Evolutionary conservation across 1,140 invertebrate species (phyloP).

Genomic region (Scaptomyza graminum): DNA sequence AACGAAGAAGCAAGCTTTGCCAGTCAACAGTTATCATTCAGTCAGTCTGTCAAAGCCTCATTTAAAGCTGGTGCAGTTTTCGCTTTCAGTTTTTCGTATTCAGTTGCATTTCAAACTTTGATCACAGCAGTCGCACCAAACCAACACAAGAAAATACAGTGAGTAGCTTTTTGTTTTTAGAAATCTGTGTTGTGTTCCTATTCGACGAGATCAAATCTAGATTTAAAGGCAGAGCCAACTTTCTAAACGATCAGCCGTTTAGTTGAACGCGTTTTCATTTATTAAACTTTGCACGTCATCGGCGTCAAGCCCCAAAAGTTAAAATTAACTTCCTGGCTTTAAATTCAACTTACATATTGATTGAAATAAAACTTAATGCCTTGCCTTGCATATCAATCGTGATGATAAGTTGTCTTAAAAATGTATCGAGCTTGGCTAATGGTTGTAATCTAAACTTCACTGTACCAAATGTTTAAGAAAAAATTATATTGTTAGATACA

Average conservation of each 20-base stretch:
- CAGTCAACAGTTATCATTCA: conserved; percentile 4
- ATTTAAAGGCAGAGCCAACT: conserved; percentile 5
- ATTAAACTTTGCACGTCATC: conserved; percentile 8
- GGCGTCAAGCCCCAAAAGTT: conserved; percentile 13
- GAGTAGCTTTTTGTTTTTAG: conserved; percentile 2
- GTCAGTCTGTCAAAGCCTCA: conserved; percentile 31
- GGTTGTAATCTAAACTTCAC: neutral
- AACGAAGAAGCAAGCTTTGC: neutral
- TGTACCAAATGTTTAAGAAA: too few species aligned
- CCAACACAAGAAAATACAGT: neutral
- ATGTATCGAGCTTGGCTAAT: neutral
- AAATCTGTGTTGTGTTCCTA: neutral
- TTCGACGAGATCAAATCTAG: neutral
- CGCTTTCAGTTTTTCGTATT: conserved; percentile 47
- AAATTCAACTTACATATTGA: neutral
- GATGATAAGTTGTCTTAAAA: neutral
- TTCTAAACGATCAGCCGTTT: conserved; percentile 32
- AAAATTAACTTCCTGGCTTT: conserved; percentile 18
- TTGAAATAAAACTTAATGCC: neutral
- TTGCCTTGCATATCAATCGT: conserved; percentile 24
- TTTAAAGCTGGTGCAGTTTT: conserved; percentile 28
- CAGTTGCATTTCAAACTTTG: conserved; percentile 62
- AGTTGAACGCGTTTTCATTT: neutral
- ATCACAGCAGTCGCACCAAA: conserved; percentile 31
- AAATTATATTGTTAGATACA: too few species aligned